Percentiles rank a stretch among this genome's conserved stretches.
These are phyloP conservation scores for Ornithoptera priamus DNA, from an alignment of 2,888 invertebrate species.

Conservation along the genomic window DNA sequence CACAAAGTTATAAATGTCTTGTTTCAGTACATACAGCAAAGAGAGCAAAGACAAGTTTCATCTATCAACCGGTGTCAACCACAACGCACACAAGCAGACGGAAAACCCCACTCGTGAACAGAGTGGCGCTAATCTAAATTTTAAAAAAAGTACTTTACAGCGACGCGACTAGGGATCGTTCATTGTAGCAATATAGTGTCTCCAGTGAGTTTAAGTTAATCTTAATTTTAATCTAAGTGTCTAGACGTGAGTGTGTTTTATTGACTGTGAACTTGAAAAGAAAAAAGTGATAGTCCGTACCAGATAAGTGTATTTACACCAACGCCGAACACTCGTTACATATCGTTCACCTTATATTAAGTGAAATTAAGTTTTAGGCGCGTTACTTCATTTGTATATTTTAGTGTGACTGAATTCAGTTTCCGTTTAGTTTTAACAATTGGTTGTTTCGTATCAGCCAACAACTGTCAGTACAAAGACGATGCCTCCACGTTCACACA, in stretches of 20 bases:
- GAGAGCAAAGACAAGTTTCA: conserved; percentile 69
- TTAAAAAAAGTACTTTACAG: conserved; percentile 32
- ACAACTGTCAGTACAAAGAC: conserved; percentile 50
- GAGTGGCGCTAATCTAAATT: conserved; percentile 65
- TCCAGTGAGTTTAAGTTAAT: conserved; percentile 34
- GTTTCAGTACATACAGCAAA: conserved; percentile 70
- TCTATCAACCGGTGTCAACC: conserved; percentile 68
- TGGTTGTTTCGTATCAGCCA: conserved; percentile 40
- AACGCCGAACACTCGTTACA: conserved; percentile 70
- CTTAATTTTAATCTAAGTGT: conserved; percentile 37
- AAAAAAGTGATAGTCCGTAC: conserved; percentile 54
- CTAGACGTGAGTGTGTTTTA: conserved; percentile 46
- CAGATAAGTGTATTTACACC: conserved; percentile 65
- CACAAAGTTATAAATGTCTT: conserved; percentile 24
- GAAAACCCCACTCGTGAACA: conserved; percentile 82
- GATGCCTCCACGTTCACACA: conserved; percentile 56
- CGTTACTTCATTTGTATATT: conserved; percentile 21
- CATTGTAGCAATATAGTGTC: conserved; percentile 26
- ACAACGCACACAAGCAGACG: conserved; percentile 78
- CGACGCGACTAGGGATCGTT: conserved; percentile 6
- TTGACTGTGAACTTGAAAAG: conserved; percentile 33
- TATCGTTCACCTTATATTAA: conserved; percentile 68
- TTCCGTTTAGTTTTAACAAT: conserved; percentile 29
- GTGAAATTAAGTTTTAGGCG: conserved; percentile 16
- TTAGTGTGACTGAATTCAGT: conserved; percentile 20